phyloP scores from a whole-genome alignment of 2,888 invertebrate genomes.

The Clunio marinus region DNA sequence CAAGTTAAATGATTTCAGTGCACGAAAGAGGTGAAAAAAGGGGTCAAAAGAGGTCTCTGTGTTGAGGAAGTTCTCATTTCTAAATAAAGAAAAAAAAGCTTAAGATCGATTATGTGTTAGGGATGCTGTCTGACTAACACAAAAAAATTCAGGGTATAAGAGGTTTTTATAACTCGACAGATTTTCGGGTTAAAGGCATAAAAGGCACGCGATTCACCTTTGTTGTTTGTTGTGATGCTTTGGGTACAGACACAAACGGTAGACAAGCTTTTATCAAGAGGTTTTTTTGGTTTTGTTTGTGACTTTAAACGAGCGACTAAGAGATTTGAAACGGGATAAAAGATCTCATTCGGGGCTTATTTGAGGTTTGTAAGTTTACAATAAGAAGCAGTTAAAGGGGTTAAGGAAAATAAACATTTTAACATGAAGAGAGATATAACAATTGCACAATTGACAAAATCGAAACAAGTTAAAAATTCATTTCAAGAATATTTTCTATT shows the following conservation, averaged over 20 bases:
- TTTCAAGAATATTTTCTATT: conserved; percentile 22
- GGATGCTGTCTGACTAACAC: conserved; percentile 29
- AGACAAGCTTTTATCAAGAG: background rate
- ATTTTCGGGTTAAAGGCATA: conserved; percentile 8
- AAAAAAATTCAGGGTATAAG: conserved; percentile 21
- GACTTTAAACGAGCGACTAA: conserved; percentile 23
- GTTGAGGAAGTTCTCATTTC: conserved; percentile 8
- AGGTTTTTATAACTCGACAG: background rate
- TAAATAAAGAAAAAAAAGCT: background rate
- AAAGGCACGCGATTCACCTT: conserved; percentile 37
- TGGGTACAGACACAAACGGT: background rate
- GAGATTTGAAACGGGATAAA: conserved; percentile 18
- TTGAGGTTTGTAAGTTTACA: background rate
- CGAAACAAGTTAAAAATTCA: background rate
- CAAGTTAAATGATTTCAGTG: conserved; percentile 17
- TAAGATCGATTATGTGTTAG: conserved; percentile 35
- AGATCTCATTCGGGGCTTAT: background rate
- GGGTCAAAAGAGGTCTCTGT: conserved; percentile 33
- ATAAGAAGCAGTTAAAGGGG: background rate
- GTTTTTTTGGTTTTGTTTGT: conserved; percentile 8
- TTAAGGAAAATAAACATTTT: background rate
- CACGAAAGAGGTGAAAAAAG: conserved; percentile 25
- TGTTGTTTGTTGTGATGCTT: conserved; percentile 21
- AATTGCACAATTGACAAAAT: background rate
- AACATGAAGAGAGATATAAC: too few relatives aligned